Evolutionary conservation across 2,797 vertebrate species (phyloP), one percentile per base, ranked within the genome.

Genomic region (Spondyliosoma cantharus): DNA sequence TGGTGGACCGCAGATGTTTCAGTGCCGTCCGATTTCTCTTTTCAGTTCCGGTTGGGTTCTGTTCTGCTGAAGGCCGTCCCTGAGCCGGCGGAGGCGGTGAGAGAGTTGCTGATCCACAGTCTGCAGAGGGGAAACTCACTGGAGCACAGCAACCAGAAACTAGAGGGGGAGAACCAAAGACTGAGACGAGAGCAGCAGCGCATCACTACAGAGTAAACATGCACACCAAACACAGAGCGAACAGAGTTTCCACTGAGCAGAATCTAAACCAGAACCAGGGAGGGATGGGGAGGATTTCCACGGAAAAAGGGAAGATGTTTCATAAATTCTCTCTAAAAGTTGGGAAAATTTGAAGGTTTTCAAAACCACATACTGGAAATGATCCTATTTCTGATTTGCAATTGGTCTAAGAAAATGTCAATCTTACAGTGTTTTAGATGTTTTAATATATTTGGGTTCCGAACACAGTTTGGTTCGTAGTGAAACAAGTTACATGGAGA

Each of bases 41-140:
- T 61, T 82, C 91, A 99, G 98, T 98, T 98, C 89, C 93, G 92
- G 76, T 93, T 98, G 88, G 97, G 97, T 43, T 96, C 94, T 27
- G 91, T 96, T 57, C 78, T 76, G n/a, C 91, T 99, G 75, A 76
- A 85, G 29, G 87, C 91, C 3, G 92, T 95, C 72, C 73, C 74
- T 0, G 92, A 87, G 61, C 93, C 97, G 0, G 76, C 73, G 2
- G 93, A 94, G 70, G 93, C 94, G 5, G 91, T 98, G 61, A 95
- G 90, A 82, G 93, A 95, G 14, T 80, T 98, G 42, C 92, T 99
- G 88, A 78, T 83, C 71, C 90, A 96, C 84, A 95, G 94, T 54
- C 91, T 98, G 87, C 94, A 96, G 80, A 91, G 75, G 50, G 87
- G 95, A 16, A 67, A 84, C 27, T 71, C 83, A 16, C 92, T 97